Evolutionary conservation across 2,797 vertebrate species (phyloP), one percentile per base, ranked within the genome.

Genomic region (Hyperoplus lanceolatus): DNA sequence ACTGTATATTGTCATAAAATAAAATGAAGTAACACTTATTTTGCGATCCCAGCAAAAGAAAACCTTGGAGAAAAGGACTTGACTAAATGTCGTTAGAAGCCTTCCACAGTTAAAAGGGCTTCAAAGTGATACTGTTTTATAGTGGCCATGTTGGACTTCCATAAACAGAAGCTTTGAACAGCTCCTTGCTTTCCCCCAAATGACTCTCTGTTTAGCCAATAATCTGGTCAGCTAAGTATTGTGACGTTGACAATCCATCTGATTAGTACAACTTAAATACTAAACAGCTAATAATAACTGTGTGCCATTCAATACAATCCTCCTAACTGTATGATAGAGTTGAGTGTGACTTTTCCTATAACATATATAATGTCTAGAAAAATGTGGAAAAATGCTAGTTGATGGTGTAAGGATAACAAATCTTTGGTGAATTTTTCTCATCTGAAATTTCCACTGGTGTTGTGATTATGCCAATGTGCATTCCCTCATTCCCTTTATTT

Each of bases 11-110:
- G 45, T 61, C 15, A 39, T 29, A 29, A 29, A 29, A 29, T 29
- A 43, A 16, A 50, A 54, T 43, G 4, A 46, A 58, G 6, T 2
- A 0, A 53, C 2, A 21, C 4, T 49, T 61, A 45, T 67, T 46
- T 38, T 59, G 41, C 41, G 38, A 60, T 77, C 21, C 57, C n/a
- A 75, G 36, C 46, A 46, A 68, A 64, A 38, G 16, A 68, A 46
- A 60, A 53, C 43, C 11, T 16, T 3, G 2, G 3, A 4, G 8
- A n/a, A 49, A n/a, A 9, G 43, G 21, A 43, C 1, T 8, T 36
- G 14, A 54, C 13, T 45, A 29, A 15, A 53, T 21, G 57, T 51
- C 6, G 5, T 29, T 16, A 49, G 54, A 56, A 54, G 49, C 42
- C 41, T 58, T 51, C 51, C n/a, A 36, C 5, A 53, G 54, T 48